Base-by-base conservation (phyloP, 2,888 invertebrate species). In the Chaitophorus viminalis region DNA sequence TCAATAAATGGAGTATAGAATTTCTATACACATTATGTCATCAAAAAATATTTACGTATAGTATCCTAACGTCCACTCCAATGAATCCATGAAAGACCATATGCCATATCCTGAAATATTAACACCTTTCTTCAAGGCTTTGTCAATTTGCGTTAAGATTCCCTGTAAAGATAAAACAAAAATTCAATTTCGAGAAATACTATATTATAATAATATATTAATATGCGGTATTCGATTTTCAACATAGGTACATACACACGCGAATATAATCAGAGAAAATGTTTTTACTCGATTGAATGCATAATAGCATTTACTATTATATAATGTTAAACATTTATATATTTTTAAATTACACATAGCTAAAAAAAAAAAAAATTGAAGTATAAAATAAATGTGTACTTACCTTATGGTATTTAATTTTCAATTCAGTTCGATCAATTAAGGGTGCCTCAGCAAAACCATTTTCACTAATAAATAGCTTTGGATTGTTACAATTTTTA, bases 71-170 rank as follows among this genome's bases (percentile, higher is more conserved):
- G n/a, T 4, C 77, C 77, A 77, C 76, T 76, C 65, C 36, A 65
- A 46, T 4, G 65, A 84, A 39, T 84, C 76, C 84, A 76, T 84
- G 9, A 84, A 75, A 0, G 76, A 84, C 84, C 65, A 76, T 1
- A 76, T 31, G 6, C 29, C 25, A 65, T 76, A 76, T 18, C 65
- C 76, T 25, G n/a, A 21, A 31, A 84, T 76, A 46, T 46, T 29
- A 76, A 65, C 75, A 4, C 65, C 65, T 6, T 65, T 60, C 6
- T 76, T 36, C 46, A 76, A 52, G n/a, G 60, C 60, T 65, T 65
- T 76, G 0, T 76, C 0, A 4, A 74, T 33, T 83, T 83, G 36
- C n/a, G n/a, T 54, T 25, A 74, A 46, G 60, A 83, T 83, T 3
- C 74, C 82, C 74, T 74, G 74, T 29, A 25, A 36, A 21, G n/a